Percentiles rank a stretch among this genome's conserved stretches.
Evolutionary conservation across 2,113 vertebrate genomes (phyloP).

Genomic region (Hirundichthys speculiger): DNA sequence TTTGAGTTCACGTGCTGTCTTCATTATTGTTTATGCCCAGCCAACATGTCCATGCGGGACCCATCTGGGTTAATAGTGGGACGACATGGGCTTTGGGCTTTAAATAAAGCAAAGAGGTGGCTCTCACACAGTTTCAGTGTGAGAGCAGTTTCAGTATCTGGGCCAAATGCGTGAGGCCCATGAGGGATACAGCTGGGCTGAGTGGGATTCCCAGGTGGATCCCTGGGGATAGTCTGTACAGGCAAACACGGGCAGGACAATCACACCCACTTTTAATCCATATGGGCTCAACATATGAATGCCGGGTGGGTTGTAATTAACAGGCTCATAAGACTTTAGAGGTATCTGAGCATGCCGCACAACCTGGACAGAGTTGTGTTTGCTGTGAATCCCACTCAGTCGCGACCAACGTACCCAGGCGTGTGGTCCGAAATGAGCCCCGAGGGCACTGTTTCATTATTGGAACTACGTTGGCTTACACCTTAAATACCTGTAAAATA

Average conservation of each 20-base stretch:
- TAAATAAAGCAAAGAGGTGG: too few relatives aligned
- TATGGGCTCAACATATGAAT: too few relatives aligned
- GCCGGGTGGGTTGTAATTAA: constrained; percentile 2
- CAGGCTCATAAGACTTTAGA: constrained; percentile 33
- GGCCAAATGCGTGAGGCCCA: too few relatives aligned
- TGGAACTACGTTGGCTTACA: constrained; percentile 56
- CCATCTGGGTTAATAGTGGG: too few relatives aligned
- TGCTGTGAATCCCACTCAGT: constrained; percentile 43
- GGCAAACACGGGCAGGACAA: too few relatives aligned
- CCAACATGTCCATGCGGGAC: not conserved
- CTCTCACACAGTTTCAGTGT: too few relatives aligned
- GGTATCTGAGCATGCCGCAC: constrained; percentile 34
- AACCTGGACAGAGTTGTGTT: constrained; percentile 39
- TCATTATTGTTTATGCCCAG: constrained; percentile 33
- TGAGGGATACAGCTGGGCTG: too few relatives aligned
- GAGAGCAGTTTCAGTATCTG: too few relatives aligned
- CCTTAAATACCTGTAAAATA: constrained; percentile 63
- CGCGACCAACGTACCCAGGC: constrained; percentile 33
- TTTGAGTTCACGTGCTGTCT: not conserved
- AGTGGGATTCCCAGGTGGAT: too few relatives aligned
- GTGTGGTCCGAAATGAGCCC: constrained; percentile 48
- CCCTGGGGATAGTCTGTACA: too few relatives aligned
- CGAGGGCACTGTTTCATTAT: constrained; percentile 60
- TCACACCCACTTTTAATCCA: too few relatives aligned
- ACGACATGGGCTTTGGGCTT: too few relatives aligned